Evolutionary conservation across 2,888 invertebrate species (phyloP), one percentile per base, ranked within the genome.

Genomic region (Drepanosiphum platanoidis): DNA sequence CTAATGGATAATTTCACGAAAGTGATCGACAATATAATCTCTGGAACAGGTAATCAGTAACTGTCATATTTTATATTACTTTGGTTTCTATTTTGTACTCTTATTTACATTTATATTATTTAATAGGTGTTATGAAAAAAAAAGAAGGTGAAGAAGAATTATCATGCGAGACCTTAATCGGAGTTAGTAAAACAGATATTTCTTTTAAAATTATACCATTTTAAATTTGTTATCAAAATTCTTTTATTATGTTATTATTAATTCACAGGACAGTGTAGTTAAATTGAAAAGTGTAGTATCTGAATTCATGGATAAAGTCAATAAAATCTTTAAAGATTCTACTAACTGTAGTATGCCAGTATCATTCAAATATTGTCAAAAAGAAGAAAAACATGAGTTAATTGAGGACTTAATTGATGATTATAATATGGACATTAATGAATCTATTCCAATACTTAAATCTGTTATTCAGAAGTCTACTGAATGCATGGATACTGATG

Each of bases 1-100:
- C 30, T 75, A 18, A 58, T 77, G 58, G 36, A 68, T 15, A 77
- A 58, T 77, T 11, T 77, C 18, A 8, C 30, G 27, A 75, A 22
- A 52, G 30, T 84, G 36, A 64, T 83, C 52, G 36, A 66, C 13
- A 74, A 74, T 74, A 83, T 74, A 46, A 46, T 84, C n/a, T 30
- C 15, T 30, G 32, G 18, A 68, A 68, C 27, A 77, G 32, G 84
- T 84, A 39, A 34, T 70, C 32, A 72, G 15, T 83, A 42, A 58
- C 34, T n/a, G 9, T 27, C 9, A n/a, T 61, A 61, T 61, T 61
- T 61, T 61, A 39, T 70, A 68, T 42, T 58, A 64, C 32, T 52
- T 52, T 4, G 4, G 3, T 42, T 46, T n/a, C n/a, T 39, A 27
- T n/a, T n/a, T n/a, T n/a, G n/a, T 34, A 82, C 27, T 61, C 42